These are phyloP conservation scores for Thermophis baileyi DNA, from an alignment of 2,113 vertebrate genomes.

Conservation along the genomic window DNA sequence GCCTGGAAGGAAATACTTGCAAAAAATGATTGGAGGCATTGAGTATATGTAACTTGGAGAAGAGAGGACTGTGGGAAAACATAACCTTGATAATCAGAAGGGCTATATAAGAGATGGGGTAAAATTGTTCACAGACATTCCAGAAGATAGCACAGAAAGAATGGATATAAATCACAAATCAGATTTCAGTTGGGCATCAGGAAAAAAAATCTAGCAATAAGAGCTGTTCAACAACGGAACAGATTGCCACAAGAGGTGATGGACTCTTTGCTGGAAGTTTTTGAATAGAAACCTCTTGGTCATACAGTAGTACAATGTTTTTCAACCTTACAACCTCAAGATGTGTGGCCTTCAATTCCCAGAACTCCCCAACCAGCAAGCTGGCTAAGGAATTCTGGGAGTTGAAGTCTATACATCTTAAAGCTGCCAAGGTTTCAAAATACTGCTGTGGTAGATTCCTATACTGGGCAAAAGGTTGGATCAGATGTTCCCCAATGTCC, in stretches of 20 bases:
- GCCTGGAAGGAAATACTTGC: neutral
- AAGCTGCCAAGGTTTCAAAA: neutral
- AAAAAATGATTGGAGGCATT: neutral
- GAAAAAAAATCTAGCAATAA: neutral
- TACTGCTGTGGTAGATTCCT: neutral
- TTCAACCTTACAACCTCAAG: neutral
- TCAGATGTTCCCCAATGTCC: neutral
- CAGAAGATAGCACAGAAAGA: neutral
- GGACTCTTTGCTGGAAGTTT: neutral
- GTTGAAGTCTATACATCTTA: neutral
- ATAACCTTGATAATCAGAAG: neutral
- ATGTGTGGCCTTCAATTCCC: neutral
- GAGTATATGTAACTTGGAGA: neutral
- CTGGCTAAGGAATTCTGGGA: neutral
- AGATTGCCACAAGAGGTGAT: neutral
- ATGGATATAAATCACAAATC: neutral
- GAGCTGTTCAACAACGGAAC: neutral
- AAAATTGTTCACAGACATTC: neutral
- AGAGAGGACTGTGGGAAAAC: neutral
- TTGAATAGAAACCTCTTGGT: neutral
- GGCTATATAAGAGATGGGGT: neutral
- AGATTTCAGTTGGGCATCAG: neutral
- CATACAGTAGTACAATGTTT: neutral
- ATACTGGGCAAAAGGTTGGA: neutral
- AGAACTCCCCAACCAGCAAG: neutral